A percentile compares a stretch with the other conserved stretches of the same genome.
phyloP scores from a whole-genome alignment of 1,140 invertebrate genomes.

The Drosophila mojavensis region DNA sequence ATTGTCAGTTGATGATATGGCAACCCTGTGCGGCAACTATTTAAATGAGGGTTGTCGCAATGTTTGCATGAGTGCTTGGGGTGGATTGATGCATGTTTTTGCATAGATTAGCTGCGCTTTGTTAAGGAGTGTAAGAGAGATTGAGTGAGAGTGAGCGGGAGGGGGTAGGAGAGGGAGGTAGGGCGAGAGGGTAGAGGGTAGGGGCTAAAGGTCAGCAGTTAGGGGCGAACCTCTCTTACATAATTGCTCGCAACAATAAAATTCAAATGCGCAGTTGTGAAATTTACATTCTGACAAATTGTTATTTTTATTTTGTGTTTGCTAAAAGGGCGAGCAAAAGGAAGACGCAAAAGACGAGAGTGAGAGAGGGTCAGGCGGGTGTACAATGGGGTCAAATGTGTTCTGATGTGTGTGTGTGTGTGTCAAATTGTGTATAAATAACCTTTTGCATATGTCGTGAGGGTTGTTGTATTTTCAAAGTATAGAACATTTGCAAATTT shows the following conservation, averaged over 20 bases:
- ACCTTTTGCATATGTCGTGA: conserved; percentile 44
- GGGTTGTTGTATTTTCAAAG: conserved; percentile 28
- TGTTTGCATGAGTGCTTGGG: background rate
- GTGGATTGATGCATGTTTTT: conserved; percentile 71
- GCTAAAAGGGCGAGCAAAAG: background rate
- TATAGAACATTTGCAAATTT: conserved; percentile 5
- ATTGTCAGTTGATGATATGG: conserved; percentile 53
- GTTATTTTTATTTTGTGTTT: conserved; percentile 56
- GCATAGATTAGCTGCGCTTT: conserved; percentile 77
- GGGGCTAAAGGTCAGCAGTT: conserved; percentile 27
- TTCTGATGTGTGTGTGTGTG: conserved; percentile 8
- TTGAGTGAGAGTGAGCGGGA: background rate
- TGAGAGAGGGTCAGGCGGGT: conserved; percentile 41
- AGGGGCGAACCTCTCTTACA: conserved; percentile 40
- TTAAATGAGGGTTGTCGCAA: conserved; percentile 55
- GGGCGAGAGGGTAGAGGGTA: too few relatives aligned
- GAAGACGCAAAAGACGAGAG: background rate
- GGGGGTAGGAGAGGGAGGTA: background rate
- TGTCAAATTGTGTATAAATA: conserved; percentile 24
- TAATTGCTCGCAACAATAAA: conserved; percentile 63
- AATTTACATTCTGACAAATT: conserved; percentile 83
- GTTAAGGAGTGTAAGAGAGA: conserved; percentile 37
- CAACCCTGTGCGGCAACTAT: conserved; percentile 55
- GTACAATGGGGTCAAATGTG: conserved; percentile 62
- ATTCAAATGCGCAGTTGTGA: conserved; percentile 63